Evolutionary conservation across 2,888 invertebrate species (phyloP), one percentile per base, ranked within the genome.

Genomic region (Andrena camellia): DNA sequence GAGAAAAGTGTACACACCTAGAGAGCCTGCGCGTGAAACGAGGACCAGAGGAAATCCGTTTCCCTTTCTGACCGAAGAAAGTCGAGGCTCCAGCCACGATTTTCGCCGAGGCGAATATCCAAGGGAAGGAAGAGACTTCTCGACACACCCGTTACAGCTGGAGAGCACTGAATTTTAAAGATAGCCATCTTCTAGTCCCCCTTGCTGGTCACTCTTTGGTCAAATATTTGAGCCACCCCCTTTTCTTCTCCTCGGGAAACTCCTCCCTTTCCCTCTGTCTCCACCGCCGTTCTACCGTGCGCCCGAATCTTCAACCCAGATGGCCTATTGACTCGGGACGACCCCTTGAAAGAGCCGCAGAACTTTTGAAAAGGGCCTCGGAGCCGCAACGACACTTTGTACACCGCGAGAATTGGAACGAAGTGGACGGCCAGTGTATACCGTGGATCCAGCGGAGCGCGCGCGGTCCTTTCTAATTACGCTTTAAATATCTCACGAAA

Each of bases 91-190:
- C 52, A 20, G 52, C 20, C 20, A 8, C 20, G 20, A 52, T 52
- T 52, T 20, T n/a, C 52, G 7, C 20, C 20, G 7, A 0, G 20
- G 20, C n/a, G 52, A 8, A n/a, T 52, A 52, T 13, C 23, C 13
- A 3, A n/a, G 26, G n/a, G 42, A 57, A 20, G 33, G 10, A 6
- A 20, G 63, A 29, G 20, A 54, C 74, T 67, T 63, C 52, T 8
- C 29, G 64, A 7, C 33, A 69, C 77, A 78, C 76, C 73, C 78
- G 78, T 81, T 72, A 75, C 73, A 78, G 31, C 31, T 20, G 20
- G 8, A 35, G 79, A 68, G 80, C 72, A 86, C 81, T 89, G 87
- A 90, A 90, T 90, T 90, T 90, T 88, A 88, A 89, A 90, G 90
- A 90, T 90, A 88, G 88, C 89, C 83, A 89, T 90, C 42, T 42